Evolutionary conservation across 2,797 vertebrate genomes (phyloP).

Genomic region (Austrolebias charrua): DNA sequence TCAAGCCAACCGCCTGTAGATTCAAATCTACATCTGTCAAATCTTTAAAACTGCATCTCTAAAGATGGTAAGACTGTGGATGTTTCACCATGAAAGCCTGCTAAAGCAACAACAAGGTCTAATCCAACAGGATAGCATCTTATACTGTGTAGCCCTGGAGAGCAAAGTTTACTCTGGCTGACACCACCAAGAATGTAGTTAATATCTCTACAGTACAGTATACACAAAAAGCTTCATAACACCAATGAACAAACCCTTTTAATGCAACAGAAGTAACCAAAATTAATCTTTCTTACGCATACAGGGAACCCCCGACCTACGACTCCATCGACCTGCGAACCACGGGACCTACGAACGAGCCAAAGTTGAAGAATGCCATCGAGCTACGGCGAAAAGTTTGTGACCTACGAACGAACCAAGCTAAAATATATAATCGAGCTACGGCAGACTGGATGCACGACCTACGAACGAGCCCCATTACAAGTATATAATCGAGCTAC

Average conservation of each 20-base stretch:
- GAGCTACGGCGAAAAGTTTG: too few species aligned
- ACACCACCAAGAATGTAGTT: conserved; percentile 30
- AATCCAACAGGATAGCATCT: conserved; percentile 48
- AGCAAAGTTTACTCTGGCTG: conserved; percentile 22
- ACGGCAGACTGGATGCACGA: too few species aligned
- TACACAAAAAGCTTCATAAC: conserved; percentile 21
- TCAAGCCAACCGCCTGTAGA: too few species aligned
- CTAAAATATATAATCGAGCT: too few species aligned
- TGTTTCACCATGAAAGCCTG: conserved; percentile 51
- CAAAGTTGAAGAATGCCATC: too few species aligned
- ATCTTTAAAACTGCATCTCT: conserved; percentile 10
- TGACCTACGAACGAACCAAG: too few species aligned
- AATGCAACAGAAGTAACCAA: conserved; percentile 31
- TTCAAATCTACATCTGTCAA: conserved; percentile 29
- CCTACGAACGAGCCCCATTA: too few species aligned
- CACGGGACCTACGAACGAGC: too few species aligned
- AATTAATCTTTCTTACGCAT: neutral
- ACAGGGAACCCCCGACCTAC: too few species aligned
- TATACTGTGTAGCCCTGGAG: conserved; percentile 24
- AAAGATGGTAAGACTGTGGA: conserved; percentile 42
- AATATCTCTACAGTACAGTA: conserved; percentile 31
- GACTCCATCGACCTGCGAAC: too few species aligned
- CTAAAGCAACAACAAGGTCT: conserved; percentile 52
- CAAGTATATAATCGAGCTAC: too few species aligned
- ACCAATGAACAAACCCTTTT: conserved; percentile 35